Conservation (phyloP, 2,888 invertebrate species). For the Harmothoe impar region DNA sequence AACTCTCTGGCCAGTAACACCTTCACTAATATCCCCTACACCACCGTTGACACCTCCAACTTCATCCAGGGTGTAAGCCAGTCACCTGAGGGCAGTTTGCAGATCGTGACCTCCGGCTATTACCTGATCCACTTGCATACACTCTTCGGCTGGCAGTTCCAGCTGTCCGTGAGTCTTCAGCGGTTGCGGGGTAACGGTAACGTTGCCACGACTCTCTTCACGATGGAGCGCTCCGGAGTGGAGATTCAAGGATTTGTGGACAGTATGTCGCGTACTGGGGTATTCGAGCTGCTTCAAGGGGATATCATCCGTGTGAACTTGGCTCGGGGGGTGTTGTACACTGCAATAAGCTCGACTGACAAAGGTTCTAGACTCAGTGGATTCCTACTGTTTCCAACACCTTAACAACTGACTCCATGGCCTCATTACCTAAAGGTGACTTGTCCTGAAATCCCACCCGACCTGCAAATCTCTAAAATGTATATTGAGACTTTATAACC, state of each 20-base stretch:
- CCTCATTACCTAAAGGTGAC: no score
- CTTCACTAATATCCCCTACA: not conserved
- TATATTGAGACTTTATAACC: no score
- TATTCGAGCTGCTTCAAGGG: not conserved
- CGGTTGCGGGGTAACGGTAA: not conserved
- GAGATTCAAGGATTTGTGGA: not conserved
- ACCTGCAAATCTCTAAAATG: no score
- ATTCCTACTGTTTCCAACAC: no score
- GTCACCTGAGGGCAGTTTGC: not conserved
- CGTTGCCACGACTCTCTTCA: not conserved
- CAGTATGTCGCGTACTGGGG: not conserved
- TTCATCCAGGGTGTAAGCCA: not conserved
- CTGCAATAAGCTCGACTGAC: no score
- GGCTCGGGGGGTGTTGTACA: not conserved
- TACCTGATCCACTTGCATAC: not conserved
- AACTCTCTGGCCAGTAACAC: not conserved
- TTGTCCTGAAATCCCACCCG: no score
- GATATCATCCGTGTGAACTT: not conserved
- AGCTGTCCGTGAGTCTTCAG: not conserved
- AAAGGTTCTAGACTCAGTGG: no score
- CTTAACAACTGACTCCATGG: no score
- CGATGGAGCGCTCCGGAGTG: not conserved
- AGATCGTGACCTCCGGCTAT: not conserved
- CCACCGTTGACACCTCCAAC: not conserved
- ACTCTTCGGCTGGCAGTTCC: not conserved